Evolutionary conservation across 2,113 vertebrate species (phyloP).

Genomic region (Cnemophilus loriae): DNA sequence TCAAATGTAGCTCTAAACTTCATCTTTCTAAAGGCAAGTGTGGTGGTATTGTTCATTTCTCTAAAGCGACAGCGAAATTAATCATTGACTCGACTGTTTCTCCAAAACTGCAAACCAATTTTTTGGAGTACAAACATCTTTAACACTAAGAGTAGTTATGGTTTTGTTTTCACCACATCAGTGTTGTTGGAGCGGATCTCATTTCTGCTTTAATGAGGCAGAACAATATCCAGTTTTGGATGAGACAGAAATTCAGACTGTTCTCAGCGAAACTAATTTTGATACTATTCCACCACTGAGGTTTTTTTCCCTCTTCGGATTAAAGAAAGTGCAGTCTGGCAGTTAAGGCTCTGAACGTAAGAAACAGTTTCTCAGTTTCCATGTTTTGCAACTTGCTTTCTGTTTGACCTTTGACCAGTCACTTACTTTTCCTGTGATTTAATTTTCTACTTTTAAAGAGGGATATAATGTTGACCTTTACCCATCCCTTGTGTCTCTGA

Average conservation of each 20-base stretch:
- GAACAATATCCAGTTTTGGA: background rate
- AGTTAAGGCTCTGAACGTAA: background rate
- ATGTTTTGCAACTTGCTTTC: background rate
- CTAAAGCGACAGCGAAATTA: background rate
- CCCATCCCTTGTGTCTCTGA: background rate
- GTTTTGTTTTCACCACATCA: background rate
- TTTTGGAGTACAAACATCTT: background rate
- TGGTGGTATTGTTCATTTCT: background rate
- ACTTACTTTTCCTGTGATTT: background rate
- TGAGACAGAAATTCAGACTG: background rate
- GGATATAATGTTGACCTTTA: background rate
- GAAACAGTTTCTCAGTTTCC: background rate
- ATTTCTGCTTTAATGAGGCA: background rate
- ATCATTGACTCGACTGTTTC: background rate
- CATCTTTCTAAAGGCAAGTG: background rate
- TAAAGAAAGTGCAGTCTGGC: background rate
- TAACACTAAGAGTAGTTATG: background rate
- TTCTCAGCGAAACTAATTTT: background rate
- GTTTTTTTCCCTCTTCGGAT: background rate
- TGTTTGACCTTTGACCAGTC: background rate
- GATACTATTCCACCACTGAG: background rate
- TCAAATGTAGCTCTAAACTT: background rate
- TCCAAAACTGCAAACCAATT: background rate
- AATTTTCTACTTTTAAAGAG: slow-evolving; percentile 28
- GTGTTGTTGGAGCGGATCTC: background rate